phyloP scores from a whole-genome alignment of 2,797 vertebrate species.

The Alcedo quadribrachys region DNA sequence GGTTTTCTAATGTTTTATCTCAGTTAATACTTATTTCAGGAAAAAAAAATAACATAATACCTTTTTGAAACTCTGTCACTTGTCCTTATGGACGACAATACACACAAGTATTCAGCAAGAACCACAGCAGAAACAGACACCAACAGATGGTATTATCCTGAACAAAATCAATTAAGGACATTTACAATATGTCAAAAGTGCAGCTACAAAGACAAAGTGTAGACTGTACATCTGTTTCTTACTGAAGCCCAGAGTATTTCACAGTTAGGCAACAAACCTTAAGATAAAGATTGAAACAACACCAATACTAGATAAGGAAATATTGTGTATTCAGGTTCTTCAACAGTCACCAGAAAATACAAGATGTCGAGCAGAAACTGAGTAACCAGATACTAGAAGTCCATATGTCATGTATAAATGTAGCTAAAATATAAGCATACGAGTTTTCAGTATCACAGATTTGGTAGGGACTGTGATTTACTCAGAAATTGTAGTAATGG shows the following conservation, averaged over 20 bases:
- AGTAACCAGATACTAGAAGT: neutral
- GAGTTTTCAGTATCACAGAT: neutral
- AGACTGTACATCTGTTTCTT: slow-evolving; percentile 64
- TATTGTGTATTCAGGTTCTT: neutral
- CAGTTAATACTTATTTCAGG: neutral
- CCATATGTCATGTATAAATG: slow-evolving; percentile 12
- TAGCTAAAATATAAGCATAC: neutral
- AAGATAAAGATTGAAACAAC: slow-evolving; percentile 13
- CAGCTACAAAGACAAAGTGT: slow-evolving; percentile 42
- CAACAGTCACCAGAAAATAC: slow-evolving; percentile 7
- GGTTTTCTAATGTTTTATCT: neutral
- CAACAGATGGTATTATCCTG: slow-evolving; percentile 44
- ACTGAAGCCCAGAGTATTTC: slow-evolving; percentile 46
- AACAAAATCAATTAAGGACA: slow-evolving; percentile 58
- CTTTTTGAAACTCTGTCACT: neutral
- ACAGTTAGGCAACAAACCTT: slow-evolving; percentile 20
- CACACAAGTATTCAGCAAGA: neutral
- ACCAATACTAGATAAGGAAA: neutral
- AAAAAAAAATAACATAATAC: neutral
- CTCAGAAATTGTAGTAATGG: neutral
- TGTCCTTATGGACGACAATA: neutral
- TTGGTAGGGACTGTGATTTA: neutral
- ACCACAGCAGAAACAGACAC: slow-evolving; percentile 35
- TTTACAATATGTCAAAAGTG: slow-evolving; percentile 44
- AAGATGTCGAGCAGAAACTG: neutral